phyloP scores from a whole-genome alignment of 1,140 invertebrate genomes.

The Stratiolaelaps scimitus region DNA sequence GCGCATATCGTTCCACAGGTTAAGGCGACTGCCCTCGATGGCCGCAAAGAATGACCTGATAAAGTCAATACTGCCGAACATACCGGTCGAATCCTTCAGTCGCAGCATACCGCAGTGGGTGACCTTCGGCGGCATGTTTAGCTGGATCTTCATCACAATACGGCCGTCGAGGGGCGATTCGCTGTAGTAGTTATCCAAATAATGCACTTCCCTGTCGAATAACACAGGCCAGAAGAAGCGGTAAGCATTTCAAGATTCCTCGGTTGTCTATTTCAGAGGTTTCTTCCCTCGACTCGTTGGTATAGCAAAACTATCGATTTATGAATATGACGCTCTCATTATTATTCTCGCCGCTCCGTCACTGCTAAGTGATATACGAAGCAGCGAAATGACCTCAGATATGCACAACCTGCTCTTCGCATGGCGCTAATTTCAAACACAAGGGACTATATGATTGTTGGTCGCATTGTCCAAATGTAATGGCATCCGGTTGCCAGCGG shows the following conservation, averaged over 20 bases:
- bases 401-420: too few species aligned
- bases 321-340: too few species aligned
- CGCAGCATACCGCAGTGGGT: slow-evolving; percentile 6
- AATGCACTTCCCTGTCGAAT: slow-evolving; percentile 6
- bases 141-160: slow-evolving; percentile 12
- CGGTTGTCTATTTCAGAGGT: background rate
- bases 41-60: slow-evolving; percentile 10
- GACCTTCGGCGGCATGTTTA: slow-evolving; percentile 13
- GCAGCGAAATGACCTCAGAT: too few species aligned
- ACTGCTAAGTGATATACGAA: too few species aligned
- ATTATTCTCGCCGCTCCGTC: too few species aligned
- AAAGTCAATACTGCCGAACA: background rate
- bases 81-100: slow-evolving; percentile 11
- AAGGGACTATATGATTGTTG: too few species aligned
- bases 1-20: slow-evolving; percentile 10
- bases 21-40: slow-evolving; percentile 5
- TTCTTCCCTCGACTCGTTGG: too few species aligned
- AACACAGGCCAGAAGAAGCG: too few species aligned
- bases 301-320: too few species aligned
- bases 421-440: too few species aligned
- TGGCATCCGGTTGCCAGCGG: too few species aligned
- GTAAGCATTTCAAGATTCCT: background rate
- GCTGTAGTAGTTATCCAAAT: slow-evolving; percentile 21
- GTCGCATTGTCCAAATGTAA: too few species aligned
- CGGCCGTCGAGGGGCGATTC: slow-evolving; percentile 14